Percentiles rank a stretch among this genome's conserved stretches.
These are phyloP conservation scores for Pachliopta kotzebuea DNA, from an alignment of 2,888 invertebrate species.

Conservation along the genomic window DNA sequence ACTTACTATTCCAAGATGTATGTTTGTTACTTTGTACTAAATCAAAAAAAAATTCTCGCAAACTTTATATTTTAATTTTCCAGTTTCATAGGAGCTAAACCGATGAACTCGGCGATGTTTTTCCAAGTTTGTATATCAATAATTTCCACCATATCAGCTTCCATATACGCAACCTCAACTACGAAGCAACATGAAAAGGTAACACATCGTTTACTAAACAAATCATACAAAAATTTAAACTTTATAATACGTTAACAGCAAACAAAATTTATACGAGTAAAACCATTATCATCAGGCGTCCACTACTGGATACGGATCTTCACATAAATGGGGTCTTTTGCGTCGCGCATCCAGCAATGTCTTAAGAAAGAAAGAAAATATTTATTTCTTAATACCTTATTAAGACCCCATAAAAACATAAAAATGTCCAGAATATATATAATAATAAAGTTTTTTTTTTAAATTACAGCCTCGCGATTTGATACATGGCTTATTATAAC, in stretches of 20 bases:
- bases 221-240: neutral
- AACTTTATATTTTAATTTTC: conserved; percentile 8
- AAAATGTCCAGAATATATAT: neutral
- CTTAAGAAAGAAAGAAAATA: too few relatives aligned
- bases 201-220: neutral
- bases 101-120: conserved; percentile 54
- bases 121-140: conserved; percentile 56
- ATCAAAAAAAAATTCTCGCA: neutral
- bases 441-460: too few relatives aligned
- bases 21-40: neutral
- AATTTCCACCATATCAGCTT: conserved; percentile 51
- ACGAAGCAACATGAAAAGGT: conserved; percentile 2
- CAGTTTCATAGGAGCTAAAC: conserved; percentile 39
- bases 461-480: too few relatives aligned
- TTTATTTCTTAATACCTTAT: too few relatives aligned
- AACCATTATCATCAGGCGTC: neutral
- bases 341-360: too few relatives aligned
- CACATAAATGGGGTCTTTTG: too few relatives aligned
- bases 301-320: too few relatives aligned
- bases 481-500: neutral
- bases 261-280: neutral
- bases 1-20: too few relatives aligned
- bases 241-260: neutral
- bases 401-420: too few relatives aligned
- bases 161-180: conserved; percentile 60